Conservation (phyloP, 1,140 invertebrate genomes). For the Phortica variegata region DNA sequence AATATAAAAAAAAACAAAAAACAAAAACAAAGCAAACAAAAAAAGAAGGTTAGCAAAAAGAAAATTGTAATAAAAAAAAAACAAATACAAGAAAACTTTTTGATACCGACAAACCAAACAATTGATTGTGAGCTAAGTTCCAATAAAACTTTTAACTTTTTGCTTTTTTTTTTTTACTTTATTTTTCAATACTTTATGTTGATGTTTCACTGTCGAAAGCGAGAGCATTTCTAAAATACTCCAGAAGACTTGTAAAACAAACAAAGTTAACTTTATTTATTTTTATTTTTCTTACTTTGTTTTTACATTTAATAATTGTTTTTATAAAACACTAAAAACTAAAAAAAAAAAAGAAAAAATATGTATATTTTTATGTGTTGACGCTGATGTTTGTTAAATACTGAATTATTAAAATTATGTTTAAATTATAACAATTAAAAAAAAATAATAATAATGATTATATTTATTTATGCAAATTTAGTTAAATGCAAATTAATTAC, state of each 20-base stretch:
- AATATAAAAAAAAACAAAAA: conserved; percentile 23
- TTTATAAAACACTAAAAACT: conserved; percentile 49
- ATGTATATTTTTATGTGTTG: neutral
- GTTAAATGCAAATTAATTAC: conserved; percentile 52
- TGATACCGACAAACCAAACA: conserved; percentile 19
- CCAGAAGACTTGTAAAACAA: no score
- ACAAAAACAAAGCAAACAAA: conserved; percentile 50
- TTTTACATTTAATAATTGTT: conserved; percentile 24
- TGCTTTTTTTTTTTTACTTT: no score
- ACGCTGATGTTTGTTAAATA: neutral
- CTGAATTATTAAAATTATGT: conserved; percentile 5
- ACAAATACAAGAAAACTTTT: conserved; percentile 36
- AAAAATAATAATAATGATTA: no score
- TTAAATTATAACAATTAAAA: conserved; percentile 20
- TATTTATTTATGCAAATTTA: conserved; percentile 54
- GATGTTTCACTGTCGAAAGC: no score
- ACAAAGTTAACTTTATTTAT: no score
- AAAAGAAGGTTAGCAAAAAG: conserved; percentile 1
- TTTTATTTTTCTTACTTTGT: no score
- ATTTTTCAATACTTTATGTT: no score
- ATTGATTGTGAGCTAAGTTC: conserved; percentile 52
- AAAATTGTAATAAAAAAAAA: conserved; percentile 12
- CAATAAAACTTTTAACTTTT: conserved; percentile 1
- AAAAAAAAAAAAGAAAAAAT: no score
- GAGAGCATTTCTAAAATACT: no score